phyloP scores from a whole-genome alignment of 2,888 invertebrate genomes.

The Himalopsyche kuldschensis region DNA sequence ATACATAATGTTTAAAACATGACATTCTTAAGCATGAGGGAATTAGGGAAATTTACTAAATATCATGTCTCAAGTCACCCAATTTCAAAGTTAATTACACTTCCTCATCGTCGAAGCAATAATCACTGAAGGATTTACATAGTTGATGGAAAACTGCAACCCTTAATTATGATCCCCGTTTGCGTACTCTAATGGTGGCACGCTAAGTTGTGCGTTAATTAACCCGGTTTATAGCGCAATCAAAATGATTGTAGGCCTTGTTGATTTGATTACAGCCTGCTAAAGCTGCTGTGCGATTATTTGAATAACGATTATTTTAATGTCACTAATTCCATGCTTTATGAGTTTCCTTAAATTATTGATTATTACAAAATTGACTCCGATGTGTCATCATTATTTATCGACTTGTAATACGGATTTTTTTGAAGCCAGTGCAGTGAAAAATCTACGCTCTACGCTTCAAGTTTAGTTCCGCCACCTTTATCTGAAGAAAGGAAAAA shows the following conservation, averaged over 20 bases:
- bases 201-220: not conserved
- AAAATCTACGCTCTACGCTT: not conserved
- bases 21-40: too few species aligned
- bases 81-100: not conserved
- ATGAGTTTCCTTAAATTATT: too few species aligned
- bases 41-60: too few species aligned
- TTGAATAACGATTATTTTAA: not conserved
- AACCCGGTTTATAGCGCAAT: not conserved
- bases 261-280: not conserved
- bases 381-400: too few species aligned
- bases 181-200: not conserved
- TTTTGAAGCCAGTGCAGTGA: not conserved
- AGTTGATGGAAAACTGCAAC: not conserved
- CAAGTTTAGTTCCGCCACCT: not conserved
- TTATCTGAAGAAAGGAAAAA: not conserved
- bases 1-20: too few species aligned
- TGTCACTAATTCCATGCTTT: not conserved
- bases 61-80: too few species aligned
- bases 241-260: not conserved
- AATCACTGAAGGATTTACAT: not conserved
- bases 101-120: not conserved
- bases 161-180: not conserved
- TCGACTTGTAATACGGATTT: too few species aligned
- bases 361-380: too few species aligned
- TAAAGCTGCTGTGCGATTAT: not conserved